These are phyloP conservation scores for Labia minor DNA, from an alignment of 2,888 invertebrate species.

Conservation along the genomic window DNA sequence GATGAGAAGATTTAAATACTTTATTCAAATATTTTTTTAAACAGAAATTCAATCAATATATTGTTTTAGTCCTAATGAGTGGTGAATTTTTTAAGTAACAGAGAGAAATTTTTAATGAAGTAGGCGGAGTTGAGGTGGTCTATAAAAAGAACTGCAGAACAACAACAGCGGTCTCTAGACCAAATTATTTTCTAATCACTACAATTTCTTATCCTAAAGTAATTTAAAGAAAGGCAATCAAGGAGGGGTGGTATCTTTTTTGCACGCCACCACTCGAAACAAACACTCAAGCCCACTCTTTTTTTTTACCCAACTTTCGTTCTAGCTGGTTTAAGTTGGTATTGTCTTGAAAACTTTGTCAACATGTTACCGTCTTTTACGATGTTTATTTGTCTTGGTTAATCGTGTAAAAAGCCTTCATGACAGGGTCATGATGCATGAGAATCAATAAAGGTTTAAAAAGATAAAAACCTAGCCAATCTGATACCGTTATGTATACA, in stretches of 20 bases:
- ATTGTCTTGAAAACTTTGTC: conserved; percentile 4
- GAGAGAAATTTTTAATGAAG: too few species aligned
- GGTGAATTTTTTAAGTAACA: too few species aligned
- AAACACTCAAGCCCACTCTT: too few species aligned
- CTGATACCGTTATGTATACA: neutral
- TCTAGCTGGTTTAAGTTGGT: neutral
- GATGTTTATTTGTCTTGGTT: neutral
- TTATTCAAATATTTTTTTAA: too few species aligned
- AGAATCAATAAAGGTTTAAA: neutral
- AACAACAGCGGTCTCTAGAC: neutral
- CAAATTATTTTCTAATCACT: neutral
- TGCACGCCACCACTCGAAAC: neutral
- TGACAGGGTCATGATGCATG: neutral
- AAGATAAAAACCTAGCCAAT: neutral
- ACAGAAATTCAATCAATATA: too few species aligned
- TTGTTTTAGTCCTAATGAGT: too few species aligned
- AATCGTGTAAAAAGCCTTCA: neutral
- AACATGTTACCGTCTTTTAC: neutral
- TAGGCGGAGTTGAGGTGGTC: too few species aligned
- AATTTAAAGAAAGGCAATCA: neutral
- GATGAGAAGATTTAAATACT: too few species aligned
- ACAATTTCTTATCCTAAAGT: neutral
- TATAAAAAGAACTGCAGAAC: too few species aligned
- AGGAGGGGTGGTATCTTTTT: neutral
- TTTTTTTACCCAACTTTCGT: too few species aligned